Base-by-base conservation (phyloP, 2,797 vertebrate species). In the Peromyscus aztecus region DNA sequence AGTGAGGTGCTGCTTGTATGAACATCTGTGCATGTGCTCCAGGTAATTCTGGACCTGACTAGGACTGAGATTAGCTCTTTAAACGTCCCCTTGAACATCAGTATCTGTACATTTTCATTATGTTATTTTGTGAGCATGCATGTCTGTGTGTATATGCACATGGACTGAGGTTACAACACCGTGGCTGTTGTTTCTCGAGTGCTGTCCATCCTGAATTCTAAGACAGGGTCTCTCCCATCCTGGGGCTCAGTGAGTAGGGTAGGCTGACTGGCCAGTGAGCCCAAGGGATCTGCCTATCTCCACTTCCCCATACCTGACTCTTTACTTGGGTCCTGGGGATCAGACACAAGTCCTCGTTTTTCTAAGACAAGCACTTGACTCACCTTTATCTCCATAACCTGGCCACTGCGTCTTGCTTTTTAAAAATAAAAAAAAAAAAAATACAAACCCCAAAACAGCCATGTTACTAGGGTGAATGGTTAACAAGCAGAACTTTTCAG, bases 1-100 rank as follows among this genome's bases (percentile, higher is more conserved):
- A 1, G 1, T 0, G 4, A 0, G 59, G 34, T n/a, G 19, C 29
- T n/a, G 10, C 31, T 1, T 4, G 7, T 2, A 24, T 0, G 37
- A 4, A 63, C 13, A 1, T 31, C 37, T 73, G 14, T 4, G 27
- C 24, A 65, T 4, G 2, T 0, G 1, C 4, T 21, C 73, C 23
- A 37, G 6, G 43, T 6, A 27, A 84, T 3, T 63, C 29, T 8
- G 40, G 69, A 46, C 29, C 52, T 12, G 73, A 76, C 61, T 52
- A 43, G 34, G 24, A 55, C 12, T 27, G 43, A 84, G 34, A 81
- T n/a, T 11, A 65, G 27, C 6, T n/a, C 43, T 61, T 61, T 59
- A 52, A 71, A 67, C 4, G 14, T 29, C 67, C 46, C 82, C 65
- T 46, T 69, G 46, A n/a, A n/a, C 4, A 40, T 12, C 17, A 69